Percentiles rank a stretch among this genome's conserved stretches.
These are phyloP conservation scores for Onychostoma macrolepis DNA, from an alignment of 2,113 vertebrate species.

Conservation along the genomic window DNA sequence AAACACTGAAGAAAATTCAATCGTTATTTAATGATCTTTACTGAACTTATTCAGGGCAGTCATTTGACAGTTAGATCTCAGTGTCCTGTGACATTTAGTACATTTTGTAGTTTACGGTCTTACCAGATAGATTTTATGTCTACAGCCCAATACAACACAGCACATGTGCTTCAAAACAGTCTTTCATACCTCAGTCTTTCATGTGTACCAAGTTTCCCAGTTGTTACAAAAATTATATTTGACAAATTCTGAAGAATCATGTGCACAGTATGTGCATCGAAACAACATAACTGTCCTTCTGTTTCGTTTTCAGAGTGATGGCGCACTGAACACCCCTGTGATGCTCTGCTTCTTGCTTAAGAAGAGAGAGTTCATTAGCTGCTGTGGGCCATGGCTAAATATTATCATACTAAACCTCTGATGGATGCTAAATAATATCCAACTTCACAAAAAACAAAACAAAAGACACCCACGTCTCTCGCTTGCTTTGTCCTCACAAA, in stretches of 20 bases:
- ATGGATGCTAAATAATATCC: not conserved
- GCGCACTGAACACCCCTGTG: not conserved
- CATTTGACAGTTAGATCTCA: too few relatives aligned
- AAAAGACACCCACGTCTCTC: not conserved
- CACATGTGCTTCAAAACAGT: not conserved
- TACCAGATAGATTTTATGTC: not conserved
- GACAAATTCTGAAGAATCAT: not conserved
- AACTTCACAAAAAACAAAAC: not conserved
- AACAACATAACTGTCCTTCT: not conserved
- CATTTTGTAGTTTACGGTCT: not conserved
- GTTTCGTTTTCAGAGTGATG: constrained; percentile 39
- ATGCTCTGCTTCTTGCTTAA: constrained; percentile 32
- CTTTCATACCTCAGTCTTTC: not conserved
- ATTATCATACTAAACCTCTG: constrained; percentile 36
- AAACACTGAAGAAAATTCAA: not conserved
- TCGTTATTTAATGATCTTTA: too few relatives aligned
- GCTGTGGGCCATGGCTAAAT: constrained; percentile 2
- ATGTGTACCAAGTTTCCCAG: not conserved
- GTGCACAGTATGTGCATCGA: not conserved
- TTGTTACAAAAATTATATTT: not conserved
- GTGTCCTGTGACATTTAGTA: not conserved
- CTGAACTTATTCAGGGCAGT: too few relatives aligned
- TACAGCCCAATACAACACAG: not conserved
- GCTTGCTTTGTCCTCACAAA: not conserved
- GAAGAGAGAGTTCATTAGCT: constrained; percentile 18